phyloP scores from a whole-genome alignment of 30 jellyfish, hydroid and myxozoan species.

The Cassiopea andromeda region DNA sequence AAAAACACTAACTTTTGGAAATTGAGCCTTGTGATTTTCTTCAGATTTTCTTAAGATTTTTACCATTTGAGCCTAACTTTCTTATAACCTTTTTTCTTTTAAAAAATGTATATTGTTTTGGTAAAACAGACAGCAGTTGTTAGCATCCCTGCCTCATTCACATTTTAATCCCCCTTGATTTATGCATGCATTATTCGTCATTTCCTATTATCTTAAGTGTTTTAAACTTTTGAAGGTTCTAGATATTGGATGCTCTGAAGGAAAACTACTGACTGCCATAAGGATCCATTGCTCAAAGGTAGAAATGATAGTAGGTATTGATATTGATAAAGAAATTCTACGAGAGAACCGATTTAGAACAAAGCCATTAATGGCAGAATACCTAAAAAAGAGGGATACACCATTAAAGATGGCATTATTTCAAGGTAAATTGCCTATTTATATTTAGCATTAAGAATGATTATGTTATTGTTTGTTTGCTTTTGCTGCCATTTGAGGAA shows the following conservation, averaged over 20 bases:
- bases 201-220: no score
- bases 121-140: no score
- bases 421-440: slow-evolving; percentile 61
- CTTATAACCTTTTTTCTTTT: no score
- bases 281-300: slow-evolving; percentile 76
- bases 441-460: not conserved
- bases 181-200: no score
- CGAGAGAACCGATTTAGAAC: slow-evolving; percentile 51
- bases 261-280: slow-evolving; percentile 67
- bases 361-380: slow-evolving; percentile 82
- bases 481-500: no score
- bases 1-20: no score
- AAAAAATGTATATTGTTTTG: no score
- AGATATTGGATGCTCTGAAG: slow-evolving; percentile 97
- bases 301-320: slow-evolving; percentile 89
- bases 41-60: no score
- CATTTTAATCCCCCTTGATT: no score
- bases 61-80: no score
- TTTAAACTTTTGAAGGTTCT: slow-evolving; percentile 37
- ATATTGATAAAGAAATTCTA: slow-evolving; percentile 74
- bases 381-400: slow-evolving; percentile 55
- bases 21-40: no score
- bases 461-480: not conserved
- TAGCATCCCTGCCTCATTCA: no score
- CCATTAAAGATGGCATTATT: slow-evolving; percentile 83